These are phyloP conservation scores for Lampris incognitus DNA, from an alignment of 2,113 vertebrate genomes.

Conservation along the genomic window DNA sequence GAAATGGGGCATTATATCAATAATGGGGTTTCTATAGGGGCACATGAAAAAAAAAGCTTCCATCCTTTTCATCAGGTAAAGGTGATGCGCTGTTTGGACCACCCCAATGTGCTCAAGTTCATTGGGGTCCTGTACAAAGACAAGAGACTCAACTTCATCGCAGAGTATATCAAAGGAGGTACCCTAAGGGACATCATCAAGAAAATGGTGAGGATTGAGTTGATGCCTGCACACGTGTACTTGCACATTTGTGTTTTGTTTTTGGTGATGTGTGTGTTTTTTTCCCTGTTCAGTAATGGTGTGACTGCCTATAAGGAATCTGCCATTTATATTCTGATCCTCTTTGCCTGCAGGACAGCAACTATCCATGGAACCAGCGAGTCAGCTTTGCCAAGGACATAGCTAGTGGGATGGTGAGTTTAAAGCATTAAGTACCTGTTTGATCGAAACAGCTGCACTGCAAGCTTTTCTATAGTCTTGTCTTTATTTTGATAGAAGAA, in stretches of 20 bases:
- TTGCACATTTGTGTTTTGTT: neutral
- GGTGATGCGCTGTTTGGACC: conserved; percentile 97
- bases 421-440: conserved; percentile 1
- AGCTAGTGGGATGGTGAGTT: conserved; percentile 92
- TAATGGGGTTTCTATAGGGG: no score
- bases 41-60: neutral
- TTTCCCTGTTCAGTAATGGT: neutral
- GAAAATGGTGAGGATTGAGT: conserved; percentile 85
- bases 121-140: conserved; percentile 98
- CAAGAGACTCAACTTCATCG: conserved; percentile 97
- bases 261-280: neutral
- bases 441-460: no score
- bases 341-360: conserved; percentile 85
- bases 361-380: conserved; percentile 93
- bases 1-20: no score
- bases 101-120: conserved; percentile 96
- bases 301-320: neutral
- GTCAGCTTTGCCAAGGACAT: conserved; percentile 98
- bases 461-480: no score
- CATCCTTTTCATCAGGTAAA: conserved; percentile 86
- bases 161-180: conserved; percentile 97
- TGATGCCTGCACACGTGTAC: conserved; percentile 1
- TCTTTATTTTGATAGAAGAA: no score
- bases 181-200: conserved; percentile 94
- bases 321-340: neutral